Evolutionary conservation across 1,140 invertebrate species (phyloP).

Genomic region (Philopotamus ludificatus): DNA sequence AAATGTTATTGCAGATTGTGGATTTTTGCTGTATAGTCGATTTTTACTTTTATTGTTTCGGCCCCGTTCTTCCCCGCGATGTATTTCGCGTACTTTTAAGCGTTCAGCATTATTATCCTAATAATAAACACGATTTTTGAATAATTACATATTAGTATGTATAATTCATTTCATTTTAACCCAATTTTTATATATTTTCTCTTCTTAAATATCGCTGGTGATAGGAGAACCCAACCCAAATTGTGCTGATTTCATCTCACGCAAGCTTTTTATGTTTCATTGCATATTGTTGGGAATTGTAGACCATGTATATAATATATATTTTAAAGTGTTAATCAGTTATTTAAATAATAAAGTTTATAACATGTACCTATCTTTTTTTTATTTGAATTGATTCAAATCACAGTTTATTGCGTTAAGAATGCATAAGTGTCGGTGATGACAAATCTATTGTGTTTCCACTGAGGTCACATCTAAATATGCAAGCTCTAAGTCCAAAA

Average conservation of each 20-base stretch:
- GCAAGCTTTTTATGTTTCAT: background rate
- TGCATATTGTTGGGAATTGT: background rate
- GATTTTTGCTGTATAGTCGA: background rate
- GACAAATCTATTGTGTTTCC: no score
- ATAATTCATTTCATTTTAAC: background rate
- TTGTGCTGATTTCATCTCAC: no score
- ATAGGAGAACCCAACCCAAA: no score
- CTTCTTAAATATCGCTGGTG: no score
- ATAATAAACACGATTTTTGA: background rate
- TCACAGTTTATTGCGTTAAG: no score
- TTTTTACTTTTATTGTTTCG: background rate
- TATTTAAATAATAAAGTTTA: background rate
- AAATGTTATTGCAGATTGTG: background rate
- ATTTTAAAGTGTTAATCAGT: background rate
- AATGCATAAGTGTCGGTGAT: no score
- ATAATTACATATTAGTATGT: background rate
- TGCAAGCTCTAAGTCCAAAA: no score
- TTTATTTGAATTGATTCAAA: no score
- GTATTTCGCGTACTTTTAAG: no score
- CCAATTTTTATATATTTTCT: background rate
- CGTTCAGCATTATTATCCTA: no score
- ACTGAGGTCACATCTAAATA: no score
- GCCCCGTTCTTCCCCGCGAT: background rate
- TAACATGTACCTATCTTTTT: no score
- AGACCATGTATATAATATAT: conserved; percentile 4